Evolutionary conservation across 2,888 invertebrate genomes (phyloP).

Genomic region (Thera britannica): DNA sequence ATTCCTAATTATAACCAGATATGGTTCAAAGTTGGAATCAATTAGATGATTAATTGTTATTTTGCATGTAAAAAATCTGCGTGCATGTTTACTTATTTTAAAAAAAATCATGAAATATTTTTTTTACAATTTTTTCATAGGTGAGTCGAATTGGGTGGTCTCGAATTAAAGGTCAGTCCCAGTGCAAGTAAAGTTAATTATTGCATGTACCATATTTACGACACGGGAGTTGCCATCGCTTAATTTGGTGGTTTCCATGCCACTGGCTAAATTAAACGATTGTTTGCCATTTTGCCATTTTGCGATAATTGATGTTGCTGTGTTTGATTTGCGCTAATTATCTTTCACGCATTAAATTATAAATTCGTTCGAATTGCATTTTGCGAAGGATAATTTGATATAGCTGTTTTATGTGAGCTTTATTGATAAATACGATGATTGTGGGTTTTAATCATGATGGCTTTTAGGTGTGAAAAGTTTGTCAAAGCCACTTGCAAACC

Average conservation of each 20-base stretch:
- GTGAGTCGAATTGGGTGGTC: neutral
- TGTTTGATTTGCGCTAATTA: conserved; percentile 82
- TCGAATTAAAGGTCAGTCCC: conserved; percentile 11
- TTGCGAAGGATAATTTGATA: conserved; percentile 48
- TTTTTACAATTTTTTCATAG: too few relatives aligned
- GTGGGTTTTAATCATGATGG: neutral
- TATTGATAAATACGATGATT: neutral
- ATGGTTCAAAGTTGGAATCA: too few relatives aligned
- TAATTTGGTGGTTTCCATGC: conserved; percentile 77
- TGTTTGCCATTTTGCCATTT: conserved; percentile 82
- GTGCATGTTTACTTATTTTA: too few relatives aligned
- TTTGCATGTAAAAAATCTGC: too few relatives aligned
- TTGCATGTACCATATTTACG: conserved; percentile 63
- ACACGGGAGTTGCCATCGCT: conserved; percentile 61
- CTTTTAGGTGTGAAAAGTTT: too few relatives aligned
- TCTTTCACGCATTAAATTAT: conserved; percentile 72
- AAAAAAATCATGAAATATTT: too few relatives aligned
- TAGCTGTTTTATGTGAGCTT: conserved; percentile 32
- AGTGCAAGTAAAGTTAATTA: conserved; percentile 58
- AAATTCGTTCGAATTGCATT: conserved; percentile 56
- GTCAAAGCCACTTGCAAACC: too few relatives aligned
- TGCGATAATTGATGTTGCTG: conserved; percentile 77
- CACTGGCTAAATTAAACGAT: conserved; percentile 77
- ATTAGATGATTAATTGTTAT: too few relatives aligned
- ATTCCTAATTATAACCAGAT: too few relatives aligned